phyloP scores from a whole-genome alignment of 2,888 invertebrate species.

The Adineta ricciae region DNA sequence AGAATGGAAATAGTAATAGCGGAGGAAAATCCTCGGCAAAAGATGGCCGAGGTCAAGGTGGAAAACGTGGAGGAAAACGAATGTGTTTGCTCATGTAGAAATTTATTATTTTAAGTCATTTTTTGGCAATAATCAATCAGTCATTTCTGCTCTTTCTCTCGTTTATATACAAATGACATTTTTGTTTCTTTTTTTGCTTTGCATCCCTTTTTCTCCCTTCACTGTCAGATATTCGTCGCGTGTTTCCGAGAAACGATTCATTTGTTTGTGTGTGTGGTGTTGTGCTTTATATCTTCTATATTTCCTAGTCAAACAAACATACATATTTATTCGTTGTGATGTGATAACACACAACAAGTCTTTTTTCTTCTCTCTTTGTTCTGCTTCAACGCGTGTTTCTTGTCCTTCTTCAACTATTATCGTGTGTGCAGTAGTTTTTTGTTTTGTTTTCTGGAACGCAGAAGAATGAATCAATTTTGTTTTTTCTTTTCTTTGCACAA shows the following conservation, averaged over 20 bases:
- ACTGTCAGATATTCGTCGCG: background rate
- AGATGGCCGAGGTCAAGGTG: background rate
- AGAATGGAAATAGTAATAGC: background rate
- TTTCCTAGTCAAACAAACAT: conserved; percentile 9
- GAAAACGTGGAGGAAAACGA: conserved; percentile 14
- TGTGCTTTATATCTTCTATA: background rate
- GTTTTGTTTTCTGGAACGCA: background rate
- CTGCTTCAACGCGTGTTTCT: background rate
- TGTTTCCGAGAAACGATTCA: background rate
- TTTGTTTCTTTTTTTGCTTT: background rate
- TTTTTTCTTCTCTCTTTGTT: background rate
- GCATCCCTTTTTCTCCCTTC: background rate
- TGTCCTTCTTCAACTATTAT: background rate
- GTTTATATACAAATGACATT: background rate
- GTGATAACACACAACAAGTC: background rate
- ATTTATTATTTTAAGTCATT: background rate
- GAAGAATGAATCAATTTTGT: background rate
- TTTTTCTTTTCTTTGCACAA: background rate
- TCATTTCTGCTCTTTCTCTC: background rate
- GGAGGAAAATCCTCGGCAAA: background rate
- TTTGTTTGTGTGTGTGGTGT: background rate
- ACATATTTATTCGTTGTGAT: background rate
- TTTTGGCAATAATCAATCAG: background rate
- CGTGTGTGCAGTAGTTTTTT: background rate
- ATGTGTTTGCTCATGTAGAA: background rate